These are phyloP conservation scores for Argynnis bischoffii DNA, from an alignment of 2,888 invertebrate species.

Conservation along the genomic window DNA sequence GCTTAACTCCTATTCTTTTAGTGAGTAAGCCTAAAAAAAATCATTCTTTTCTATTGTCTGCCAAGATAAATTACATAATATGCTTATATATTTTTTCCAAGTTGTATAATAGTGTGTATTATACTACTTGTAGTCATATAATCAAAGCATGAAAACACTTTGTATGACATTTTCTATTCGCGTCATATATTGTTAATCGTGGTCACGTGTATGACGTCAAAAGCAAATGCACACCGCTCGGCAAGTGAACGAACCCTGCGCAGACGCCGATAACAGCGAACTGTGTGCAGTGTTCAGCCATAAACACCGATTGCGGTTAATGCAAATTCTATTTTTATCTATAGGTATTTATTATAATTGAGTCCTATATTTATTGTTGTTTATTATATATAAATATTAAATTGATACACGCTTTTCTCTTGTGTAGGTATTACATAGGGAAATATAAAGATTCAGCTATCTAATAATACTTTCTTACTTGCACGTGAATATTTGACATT, in stretches of 20 bases:
- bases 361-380: not conserved
- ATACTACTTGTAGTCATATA: too few species aligned
- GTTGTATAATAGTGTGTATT: too few species aligned
- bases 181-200: constrained; percentile 7
- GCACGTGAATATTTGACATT: too few species aligned
- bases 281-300: constrained; percentile 12
- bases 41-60: too few species aligned
- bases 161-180: constrained; percentile 1
- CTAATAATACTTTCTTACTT: too few species aligned
- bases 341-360: not conserved
- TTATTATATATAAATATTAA: not conserved
- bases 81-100: too few species aligned
- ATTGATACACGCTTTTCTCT: too few species aligned
- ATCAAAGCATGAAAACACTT: not conserved
- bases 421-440: too few species aligned
- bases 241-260: constrained; percentile 43
- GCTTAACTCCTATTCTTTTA: too few species aligned
- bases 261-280: constrained; percentile 39
- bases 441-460: too few species aligned
- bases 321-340: not conserved
- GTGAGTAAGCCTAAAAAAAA: too few species aligned
- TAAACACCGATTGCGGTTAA: constrained; percentile 22
- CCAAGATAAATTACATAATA: too few species aligned
- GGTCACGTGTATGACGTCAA: constrained; percentile 29
- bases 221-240: constrained; percentile 8